Evolutionary conservation across 2,797 vertebrate species (phyloP), one percentile per base, ranked within the genome.

Genomic region (Pelobates cultripes): DNA sequence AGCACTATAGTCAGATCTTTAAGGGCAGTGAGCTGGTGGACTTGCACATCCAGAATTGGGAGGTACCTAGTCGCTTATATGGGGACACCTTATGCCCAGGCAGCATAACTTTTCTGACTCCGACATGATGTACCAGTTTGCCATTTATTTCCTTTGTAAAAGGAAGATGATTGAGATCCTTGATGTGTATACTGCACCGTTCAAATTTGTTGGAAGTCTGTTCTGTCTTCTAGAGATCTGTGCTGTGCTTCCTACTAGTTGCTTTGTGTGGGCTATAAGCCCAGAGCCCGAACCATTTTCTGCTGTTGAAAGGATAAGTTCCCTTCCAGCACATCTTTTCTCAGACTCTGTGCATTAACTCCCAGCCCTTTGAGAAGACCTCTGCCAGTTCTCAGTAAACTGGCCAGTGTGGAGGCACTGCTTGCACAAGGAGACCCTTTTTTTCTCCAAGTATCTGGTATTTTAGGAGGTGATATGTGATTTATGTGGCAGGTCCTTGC

Each of bases 381-480:
- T 1, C 60, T 66, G 6, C 51, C 63, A 15, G 96, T 96, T 68
- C 90, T 96, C 53, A 92, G 86, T 89, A 94, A 89, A 88, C 87
- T 86, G 0, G 85, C 94, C 84, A 95, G 94, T 81, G 94, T 92
- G 10, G 93, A 95, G 43, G 96, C 97, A 84, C 89, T 97, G 70
- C 72, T 96, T 88, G 90, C 92, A 82, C 94, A 95, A 0, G 95
- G 94, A 47, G 94, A 94, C n/a, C 94, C 95, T 0, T 96, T 28
- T 95, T 79, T 79, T 94, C 85, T 95, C 94, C 89, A 96, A 87
- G 90, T 94, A 94, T 0, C 86, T 97, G 73, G 96, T 94, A 94
- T 97, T 55, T 90, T 96, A 40, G 94, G 96, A 12, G 96, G 96
- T 96, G 96, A 0, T 95, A 97, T 86, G 96, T 97, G 28, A 91